These are phyloP conservation scores for Parotia lawesii DNA, from an alignment of 2,113 vertebrate species.

Conservation along the genomic window DNA sequence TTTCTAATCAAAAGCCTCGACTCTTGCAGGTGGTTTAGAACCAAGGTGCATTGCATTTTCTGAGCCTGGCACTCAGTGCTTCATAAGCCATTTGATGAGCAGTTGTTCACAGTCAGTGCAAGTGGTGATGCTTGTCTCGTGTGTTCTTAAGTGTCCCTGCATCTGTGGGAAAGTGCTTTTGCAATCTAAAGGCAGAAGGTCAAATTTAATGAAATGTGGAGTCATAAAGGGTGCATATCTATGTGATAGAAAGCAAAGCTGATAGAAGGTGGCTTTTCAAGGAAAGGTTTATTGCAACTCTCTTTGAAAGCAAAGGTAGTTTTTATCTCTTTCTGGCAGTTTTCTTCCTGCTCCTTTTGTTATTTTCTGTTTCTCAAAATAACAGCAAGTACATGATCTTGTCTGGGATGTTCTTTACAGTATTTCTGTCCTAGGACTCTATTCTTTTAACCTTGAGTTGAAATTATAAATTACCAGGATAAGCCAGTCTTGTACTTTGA, in stretches of 20 bases:
- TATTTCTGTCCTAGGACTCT: not conserved
- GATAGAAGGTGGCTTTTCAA: not conserved
- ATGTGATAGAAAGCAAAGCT: not conserved
- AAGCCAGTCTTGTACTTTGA: not conserved
- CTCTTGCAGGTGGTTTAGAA: not conserved
- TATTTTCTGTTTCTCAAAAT: constrained; percentile 21
- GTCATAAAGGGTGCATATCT: not conserved
- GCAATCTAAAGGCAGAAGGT: not conserved
- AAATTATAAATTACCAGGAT: not conserved
- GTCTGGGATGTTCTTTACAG: not conserved
- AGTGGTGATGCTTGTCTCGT: not conserved
- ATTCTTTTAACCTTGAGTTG: constrained; percentile 24
- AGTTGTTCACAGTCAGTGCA: not conserved
- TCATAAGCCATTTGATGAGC: not conserved
- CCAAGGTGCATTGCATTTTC: not conserved
- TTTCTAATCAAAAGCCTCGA: not conserved
- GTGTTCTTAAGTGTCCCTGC: not conserved
- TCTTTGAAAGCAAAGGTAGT: not conserved
- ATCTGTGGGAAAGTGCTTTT: not conserved
- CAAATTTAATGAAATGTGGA: not conserved
- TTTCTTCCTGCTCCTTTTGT: not conserved
- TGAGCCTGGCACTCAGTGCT: not conserved
- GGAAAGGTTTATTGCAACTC: not conserved
- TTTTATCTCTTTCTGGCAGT: not conserved
- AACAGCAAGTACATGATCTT: not conserved